Percentiles rank a stretch among this genome's conserved stretches.
These are phyloP conservation scores for Rotaria socialis DNA, from an alignment of 2,888 invertebrate genomes.

Conservation along the genomic window DNA sequence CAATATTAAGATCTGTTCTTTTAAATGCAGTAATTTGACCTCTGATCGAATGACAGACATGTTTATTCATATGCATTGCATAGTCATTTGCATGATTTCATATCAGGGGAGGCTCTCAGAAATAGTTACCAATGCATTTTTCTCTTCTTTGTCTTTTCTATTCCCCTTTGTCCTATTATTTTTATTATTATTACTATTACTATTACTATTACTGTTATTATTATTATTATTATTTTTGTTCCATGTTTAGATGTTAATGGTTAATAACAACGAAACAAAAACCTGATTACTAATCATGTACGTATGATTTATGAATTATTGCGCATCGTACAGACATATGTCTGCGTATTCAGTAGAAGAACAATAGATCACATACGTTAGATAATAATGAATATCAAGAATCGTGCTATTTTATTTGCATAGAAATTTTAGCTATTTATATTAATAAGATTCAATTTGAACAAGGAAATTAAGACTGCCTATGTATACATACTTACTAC, in stretches of 20 bases:
- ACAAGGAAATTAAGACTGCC: not conserved
- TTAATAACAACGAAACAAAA: not conserved
- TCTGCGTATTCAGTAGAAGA: not conserved
- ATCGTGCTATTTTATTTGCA: not conserved
- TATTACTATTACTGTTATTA: too few species aligned
- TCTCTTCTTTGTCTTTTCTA: not conserved
- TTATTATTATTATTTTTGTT: not conserved
- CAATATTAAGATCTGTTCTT: not conserved
- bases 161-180: not conserved
- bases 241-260: not conserved
- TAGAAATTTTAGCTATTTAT: not conserved
- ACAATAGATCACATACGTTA: not conserved
- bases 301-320: not conserved
- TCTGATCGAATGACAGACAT: not conserved
- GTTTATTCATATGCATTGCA: not conserved
- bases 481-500: not conserved
- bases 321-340: not conserved
- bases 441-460: not conserved
- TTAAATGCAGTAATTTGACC: not conserved
- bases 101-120: not conserved
- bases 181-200: not conserved
- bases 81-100: slow-evolving; percentile 9
- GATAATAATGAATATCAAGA: not conserved
- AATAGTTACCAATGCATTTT: not conserved
- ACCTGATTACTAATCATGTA: not conserved